phyloP scores from a whole-genome alignment of 2,113 vertebrate genomes.

The Riparia riparia region DNA sequence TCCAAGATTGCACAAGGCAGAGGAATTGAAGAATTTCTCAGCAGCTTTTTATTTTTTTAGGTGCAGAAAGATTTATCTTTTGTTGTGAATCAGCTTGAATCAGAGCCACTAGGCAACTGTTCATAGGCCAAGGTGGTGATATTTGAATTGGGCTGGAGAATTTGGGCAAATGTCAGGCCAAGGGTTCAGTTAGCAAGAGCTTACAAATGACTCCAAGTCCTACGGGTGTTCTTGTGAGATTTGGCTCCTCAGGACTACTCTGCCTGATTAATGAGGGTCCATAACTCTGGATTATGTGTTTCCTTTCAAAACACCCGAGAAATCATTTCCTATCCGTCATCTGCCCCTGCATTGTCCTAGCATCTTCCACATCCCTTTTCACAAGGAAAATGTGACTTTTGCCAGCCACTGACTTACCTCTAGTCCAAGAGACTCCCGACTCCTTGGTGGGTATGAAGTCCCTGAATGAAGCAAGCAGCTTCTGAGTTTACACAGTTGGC shows the following conservation, averaged over 20 bases:
- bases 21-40: not conserved
- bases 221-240: not conserved
- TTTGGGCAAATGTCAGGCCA: not conserved
- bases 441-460: conserved; percentile 33
- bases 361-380: conserved; percentile 4
- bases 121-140: not conserved
- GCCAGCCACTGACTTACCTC: not conserved
- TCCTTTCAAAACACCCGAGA: conserved; percentile 5
- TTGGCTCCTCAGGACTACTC: not conserved
- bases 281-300: conserved; percentile 34
- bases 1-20: not conserved
- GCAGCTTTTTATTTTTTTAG: conserved; percentile 8
- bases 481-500: conserved; percentile 64
- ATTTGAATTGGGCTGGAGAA: conserved; percentile 12
- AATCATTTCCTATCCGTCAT: not conserved
- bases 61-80: conserved; percentile 41
- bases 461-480: conserved; percentile 49
- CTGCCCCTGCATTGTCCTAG: not conserved
- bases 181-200: not conserved
- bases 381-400: conserved; percentile 1
- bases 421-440: not conserved
- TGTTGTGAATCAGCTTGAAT: conserved; percentile 19
- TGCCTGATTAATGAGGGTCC: conserved; percentile 23
- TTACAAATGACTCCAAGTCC: not conserved
- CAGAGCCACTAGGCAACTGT: not conserved